A percentile compares a stretch with the other conserved stretches of the same genome.
These are phyloP conservation scores for Koerneria pararmatus DNA, from an alignment of 2,888 invertebrate genomes.

Conservation along the genomic window DNA sequence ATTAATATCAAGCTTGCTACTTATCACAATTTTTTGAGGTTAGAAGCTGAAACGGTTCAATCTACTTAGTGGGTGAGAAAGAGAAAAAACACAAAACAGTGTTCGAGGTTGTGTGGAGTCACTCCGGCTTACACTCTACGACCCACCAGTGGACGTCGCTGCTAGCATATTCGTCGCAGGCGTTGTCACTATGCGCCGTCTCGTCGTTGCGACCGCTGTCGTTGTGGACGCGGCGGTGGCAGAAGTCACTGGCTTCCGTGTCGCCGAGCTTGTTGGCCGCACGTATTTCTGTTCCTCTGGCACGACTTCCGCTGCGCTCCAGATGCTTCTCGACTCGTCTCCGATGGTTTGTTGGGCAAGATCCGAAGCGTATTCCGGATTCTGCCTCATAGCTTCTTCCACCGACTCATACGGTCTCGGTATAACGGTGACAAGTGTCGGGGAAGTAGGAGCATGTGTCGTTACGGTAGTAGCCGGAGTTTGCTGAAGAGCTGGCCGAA, in stretches of 20 bases:
- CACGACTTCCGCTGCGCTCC: slow-evolving; percentile 35
- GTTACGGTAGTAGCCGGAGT: slow-evolving; percentile 27
- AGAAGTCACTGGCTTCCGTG: slow-evolving; percentile 15
- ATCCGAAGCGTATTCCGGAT: slow-evolving; percentile 41
- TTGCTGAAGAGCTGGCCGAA: slow-evolving; percentile 26
- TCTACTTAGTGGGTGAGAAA: too few relatives aligned
- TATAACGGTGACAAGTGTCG: slow-evolving; percentile 26
- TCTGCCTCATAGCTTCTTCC: slow-evolving; percentile 36
- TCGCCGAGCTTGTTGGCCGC: slow-evolving; percentile 21
- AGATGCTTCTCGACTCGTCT: slow-evolving; percentile 34
- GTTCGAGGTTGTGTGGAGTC: too few relatives aligned
- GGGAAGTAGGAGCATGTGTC: slow-evolving; percentile 18
- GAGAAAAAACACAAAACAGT: too few relatives aligned
- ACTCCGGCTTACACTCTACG: too few relatives aligned
- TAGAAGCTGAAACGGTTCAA: too few relatives aligned
- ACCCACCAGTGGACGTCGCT: too few relatives aligned
- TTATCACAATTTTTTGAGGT: too few relatives aligned
- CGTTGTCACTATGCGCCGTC: slow-evolving; percentile 16
- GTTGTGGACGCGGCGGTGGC: slow-evolving; percentile 24
- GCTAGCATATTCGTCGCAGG: slow-evolving; percentile 25
- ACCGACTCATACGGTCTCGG: slow-evolving; percentile 43
- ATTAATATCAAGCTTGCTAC: too few relatives aligned
- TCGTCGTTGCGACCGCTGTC: slow-evolving; percentile 23
- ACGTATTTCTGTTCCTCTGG: neutral
- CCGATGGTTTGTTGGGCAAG: slow-evolving; percentile 36